Evolutionary conservation across 2,888 invertebrate species (phyloP), one percentile per base, ranked within the genome.

Genomic region (Euclidia mi): DNA sequence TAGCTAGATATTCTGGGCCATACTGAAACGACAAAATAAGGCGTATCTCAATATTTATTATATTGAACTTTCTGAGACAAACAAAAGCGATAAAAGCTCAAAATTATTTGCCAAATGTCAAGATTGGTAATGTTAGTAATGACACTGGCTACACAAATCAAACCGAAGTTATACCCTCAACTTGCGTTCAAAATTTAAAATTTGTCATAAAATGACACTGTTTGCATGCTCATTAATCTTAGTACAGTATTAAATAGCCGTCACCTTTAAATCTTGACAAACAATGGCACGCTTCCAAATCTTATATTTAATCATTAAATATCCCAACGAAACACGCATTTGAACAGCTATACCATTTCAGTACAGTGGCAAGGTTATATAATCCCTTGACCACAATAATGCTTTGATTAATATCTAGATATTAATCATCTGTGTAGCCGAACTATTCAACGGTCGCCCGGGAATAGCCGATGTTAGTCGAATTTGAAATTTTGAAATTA

Each of bases 351-450:
- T 44, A 37, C 47, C 47, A 55, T 31, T 47, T 46, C 45, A n/a
- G 34, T 53, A 46, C 47, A 47, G 47, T 12, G 32, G 25, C 9
- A 46, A 18, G 35, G 37, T 37, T 32, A 43, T 48, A 35, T 44
- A 40, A 48, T 48, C 47, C 78, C 65, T 48, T 49, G 56, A 56
- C 56, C 81, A 76, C 81, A 82, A 88, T 87, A 88, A 89, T 88
- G 84, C 82, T 82, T 81, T 90, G 89, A 89, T 89, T 90, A 90
- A 89, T 90, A 89, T 79, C 84, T 78, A 79, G 85, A 79, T 85
- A 88, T 88, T 88, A 89, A 88, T 90, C 90, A 90, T 88, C 81
- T 80, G 85, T 79, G 81, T 77, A 81, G 78, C 85, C 81, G 83
- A 87, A 90, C 90, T 91, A 90, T 92, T 89, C 89, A 88, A 81